These are phyloP conservation scores for Anhinga rufa DNA, from an alignment of 2,113 vertebrate species.

Conservation along the genomic window DNA sequence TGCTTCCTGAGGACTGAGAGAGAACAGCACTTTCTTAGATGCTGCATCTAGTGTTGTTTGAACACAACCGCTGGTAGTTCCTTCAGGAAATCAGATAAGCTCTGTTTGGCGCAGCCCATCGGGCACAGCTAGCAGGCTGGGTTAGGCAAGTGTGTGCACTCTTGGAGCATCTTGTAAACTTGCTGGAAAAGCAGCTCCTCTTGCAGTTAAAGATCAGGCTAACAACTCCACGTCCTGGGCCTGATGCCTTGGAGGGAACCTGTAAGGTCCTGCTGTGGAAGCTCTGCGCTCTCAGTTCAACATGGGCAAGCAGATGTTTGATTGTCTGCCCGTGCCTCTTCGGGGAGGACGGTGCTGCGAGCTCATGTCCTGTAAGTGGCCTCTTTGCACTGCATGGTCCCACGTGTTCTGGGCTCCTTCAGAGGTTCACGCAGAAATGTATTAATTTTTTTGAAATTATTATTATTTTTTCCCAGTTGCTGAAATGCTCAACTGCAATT, in stretches of 20 bases:
- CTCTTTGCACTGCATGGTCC: not conserved
- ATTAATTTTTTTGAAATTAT: not conserved
- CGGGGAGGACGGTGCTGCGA: not conserved
- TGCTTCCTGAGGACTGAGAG: not conserved
- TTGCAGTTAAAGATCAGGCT: not conserved
- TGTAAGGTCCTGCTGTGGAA: not conserved
- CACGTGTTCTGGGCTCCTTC: not conserved
- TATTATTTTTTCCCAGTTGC: not conserved
- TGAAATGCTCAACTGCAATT: not conserved
- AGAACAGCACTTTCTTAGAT: not conserved
- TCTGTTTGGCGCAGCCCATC: accelerated
- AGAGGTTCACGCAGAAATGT: not conserved
- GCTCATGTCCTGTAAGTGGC: not conserved
- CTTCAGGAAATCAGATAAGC: not conserved
- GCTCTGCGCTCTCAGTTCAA: not conserved
- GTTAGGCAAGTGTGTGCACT: not conserved
- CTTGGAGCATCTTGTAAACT: not conserved
- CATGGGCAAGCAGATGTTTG: not conserved
- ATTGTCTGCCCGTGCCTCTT: accelerated
- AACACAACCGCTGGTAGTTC: not conserved
- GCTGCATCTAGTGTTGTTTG: not conserved
- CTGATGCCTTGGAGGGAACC: not conserved
- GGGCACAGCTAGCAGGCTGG: not conserved
- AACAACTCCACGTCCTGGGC: not conserved
- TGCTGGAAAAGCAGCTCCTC: not conserved